Evolutionary conservation across 53 echinoderm and acorn worm genomes (phyloP), one percentile per base, ranked within the genome.

Genomic region (Hippasteria phrygiana): DNA sequence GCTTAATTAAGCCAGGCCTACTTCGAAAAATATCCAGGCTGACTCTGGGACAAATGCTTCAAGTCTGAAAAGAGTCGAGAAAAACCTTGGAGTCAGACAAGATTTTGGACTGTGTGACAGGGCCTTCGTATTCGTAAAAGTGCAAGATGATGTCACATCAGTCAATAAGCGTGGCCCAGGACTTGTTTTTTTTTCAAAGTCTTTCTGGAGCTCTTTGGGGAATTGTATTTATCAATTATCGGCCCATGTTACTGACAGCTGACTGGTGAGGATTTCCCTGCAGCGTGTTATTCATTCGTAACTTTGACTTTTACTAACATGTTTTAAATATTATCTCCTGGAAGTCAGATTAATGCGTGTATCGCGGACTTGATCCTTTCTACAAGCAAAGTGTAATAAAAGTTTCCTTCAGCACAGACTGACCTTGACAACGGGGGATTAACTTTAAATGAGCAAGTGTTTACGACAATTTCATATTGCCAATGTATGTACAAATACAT

Each of bases 371-470:
- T 35, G 34, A 10, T 33, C 16, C 26, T 36, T 35, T 3, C 34
- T 10, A 31, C 69, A 67, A 67, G 69, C 36, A 35, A 48, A 48
- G 16, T 0, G 43, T 73, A 43, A 73, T 73, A 24, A 20, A 42
- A 73, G 73, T 73, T 73, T 73, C 43, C 24, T 73, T 73, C 20
- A 22, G 17, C 3, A 31, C 16, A 33, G 20, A 66, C n/a, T 66
- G 67, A 66, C 67, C 36, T 66, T 64, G 64, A 64, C 64, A 31
- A 13, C 26, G 4, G 28, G 64, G 64, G 64, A 64, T 64, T 66
- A 66, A 35, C 8, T 35, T 66, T 33, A 12, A 11, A 14, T 66
- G 67, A 66, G 6, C 6, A 17, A 66, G 13, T 66, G 67, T 66
- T 36, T 11, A 32, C 67, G 14, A 35, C 67, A 66, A 3, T 11